Conservation (phyloP, 2,888 invertebrate genomes). For the Apotomis betuletana region DNA sequence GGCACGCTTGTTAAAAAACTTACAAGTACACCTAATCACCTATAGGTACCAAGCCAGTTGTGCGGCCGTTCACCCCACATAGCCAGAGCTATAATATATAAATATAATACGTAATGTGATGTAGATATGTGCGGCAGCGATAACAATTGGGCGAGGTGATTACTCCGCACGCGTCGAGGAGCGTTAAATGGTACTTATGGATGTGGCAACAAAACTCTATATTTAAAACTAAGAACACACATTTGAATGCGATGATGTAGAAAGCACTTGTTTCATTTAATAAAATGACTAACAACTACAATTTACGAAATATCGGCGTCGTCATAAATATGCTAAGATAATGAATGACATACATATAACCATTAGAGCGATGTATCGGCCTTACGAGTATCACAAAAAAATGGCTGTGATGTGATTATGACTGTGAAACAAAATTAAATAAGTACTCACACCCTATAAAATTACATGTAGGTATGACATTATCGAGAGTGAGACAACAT, state of each 20-base stretch:
- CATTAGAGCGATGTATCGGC: no score
- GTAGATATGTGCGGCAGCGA: constrained; percentile 50
- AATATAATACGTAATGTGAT: constrained; percentile 42
- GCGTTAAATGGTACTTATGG: constrained; percentile 19
- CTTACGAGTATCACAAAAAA: no score
- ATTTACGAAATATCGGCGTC: no score
- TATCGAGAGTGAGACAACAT: neutral
- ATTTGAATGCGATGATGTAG: no score
- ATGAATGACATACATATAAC: no score
- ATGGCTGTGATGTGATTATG: no score
- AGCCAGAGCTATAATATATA: constrained; percentile 34
- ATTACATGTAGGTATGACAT: neutral
- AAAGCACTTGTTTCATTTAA: no score
- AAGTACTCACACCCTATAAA: neutral
- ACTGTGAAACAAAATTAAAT: neutral
- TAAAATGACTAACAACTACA: no score
- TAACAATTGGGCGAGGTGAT: constrained; percentile 62
- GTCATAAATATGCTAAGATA: no score
- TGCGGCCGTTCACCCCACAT: constrained; percentile 43
- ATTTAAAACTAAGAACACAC: no score
- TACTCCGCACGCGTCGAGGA: constrained; percentile 57
- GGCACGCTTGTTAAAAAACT: constrained; percentile 4
- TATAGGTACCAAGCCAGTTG: constrained; percentile 14
- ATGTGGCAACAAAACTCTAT: constrained; percentile 1
- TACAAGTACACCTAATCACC: constrained; percentile 8